These are phyloP conservation scores for Percopsis omiscomaycus DNA, from an alignment of 2,797 vertebrate species.

Conservation along the genomic window DNA sequence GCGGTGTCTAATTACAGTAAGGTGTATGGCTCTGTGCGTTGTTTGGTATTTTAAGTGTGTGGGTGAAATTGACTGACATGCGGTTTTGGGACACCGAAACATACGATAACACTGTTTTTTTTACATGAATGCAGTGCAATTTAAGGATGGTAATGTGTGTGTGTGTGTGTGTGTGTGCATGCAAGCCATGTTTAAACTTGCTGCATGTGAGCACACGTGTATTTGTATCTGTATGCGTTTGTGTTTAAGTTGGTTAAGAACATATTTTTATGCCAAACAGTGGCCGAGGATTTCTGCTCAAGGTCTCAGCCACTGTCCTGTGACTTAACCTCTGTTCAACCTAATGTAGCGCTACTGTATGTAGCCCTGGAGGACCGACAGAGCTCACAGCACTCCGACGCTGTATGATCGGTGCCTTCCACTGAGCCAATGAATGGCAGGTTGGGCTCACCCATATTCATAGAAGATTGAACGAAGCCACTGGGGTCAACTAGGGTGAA, in stretches of 20 bases:
- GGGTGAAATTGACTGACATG: not conserved
- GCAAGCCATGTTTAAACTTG: not conserved
- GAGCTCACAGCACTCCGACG: slow-evolving; percentile 10
- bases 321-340: slow-evolving; percentile 20
- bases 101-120: too few species aligned
- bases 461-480: slow-evolving; percentile 29
- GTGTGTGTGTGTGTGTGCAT: not conserved
- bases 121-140: not conserved
- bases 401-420: slow-evolving; percentile 4
- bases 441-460: slow-evolving; percentile 27
- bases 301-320: slow-evolving; percentile 24
- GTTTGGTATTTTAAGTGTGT: slow-evolving; percentile 1
- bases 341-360: slow-evolving; percentile 15
- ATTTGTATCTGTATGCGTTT: not conserved
- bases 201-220: not conserved
- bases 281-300: slow-evolving; percentile 6
- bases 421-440: slow-evolving; percentile 23
- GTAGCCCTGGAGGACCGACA: not conserved
- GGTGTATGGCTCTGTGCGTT: slow-evolving; percentile 27
- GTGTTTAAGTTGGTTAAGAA: not conserved
- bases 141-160: not conserved
- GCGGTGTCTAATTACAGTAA: slow-evolving; percentile 67
- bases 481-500: slow-evolving; percentile 45
- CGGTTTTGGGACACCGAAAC: too few species aligned
- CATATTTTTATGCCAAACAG: not conserved